Evolutionary conservation across 1,140 invertebrate species (phyloP), one percentile per base, ranked within the genome.

Genomic region (Lepidotrigona ventralis): DNA sequence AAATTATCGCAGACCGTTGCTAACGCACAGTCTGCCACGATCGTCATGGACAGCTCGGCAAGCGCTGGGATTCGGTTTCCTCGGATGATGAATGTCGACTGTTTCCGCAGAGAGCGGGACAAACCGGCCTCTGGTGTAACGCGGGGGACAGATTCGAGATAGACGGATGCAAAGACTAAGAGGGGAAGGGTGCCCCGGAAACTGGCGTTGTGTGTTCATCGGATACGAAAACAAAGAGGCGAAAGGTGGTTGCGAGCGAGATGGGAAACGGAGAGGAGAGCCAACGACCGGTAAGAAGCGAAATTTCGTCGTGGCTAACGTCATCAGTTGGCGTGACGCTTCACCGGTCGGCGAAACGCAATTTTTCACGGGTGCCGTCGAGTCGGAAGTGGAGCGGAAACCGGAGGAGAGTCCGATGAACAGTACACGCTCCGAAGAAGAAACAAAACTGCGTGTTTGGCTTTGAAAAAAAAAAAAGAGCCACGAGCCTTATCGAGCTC

Each of bases 1-100:
- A 53, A 56, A 70, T 56, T 46, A 56, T 70, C 39, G 23, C 26
- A 29, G 6, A 26, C 66, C 11, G 8, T 51, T 26, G 17, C 58
- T 9, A n/a, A 33, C 33, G 33, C 15, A 64, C 6, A n/a, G 6
- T 51, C n/a, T 33, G 33, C 33, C 33, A 33, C 33, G 33, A 33
- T 33, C 33, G 33, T 33, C 33, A 33, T 33, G 33, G 33, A 89
- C 86, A 89, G 90, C 86, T 90, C 87, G 70, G 89, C 90, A 86
- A 91, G 88, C 85, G 85, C 85, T 69, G 86, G 90, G 91, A 92
- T 92, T 92, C 89, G 87, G 88, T 89, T 86, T 79, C 66, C 82
- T 73, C 69, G 85, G 80, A 86, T 86, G 85, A 87, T 90, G 87
- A 81, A 91, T 90, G 87, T 73, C 79, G 86, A 78, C 66, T 46